Percentiles rank a stretch among this genome's conserved stretches.
phyloP scores from a whole-genome alignment of 1,140 invertebrate genomes.

The Aplysia californica region DNA sequence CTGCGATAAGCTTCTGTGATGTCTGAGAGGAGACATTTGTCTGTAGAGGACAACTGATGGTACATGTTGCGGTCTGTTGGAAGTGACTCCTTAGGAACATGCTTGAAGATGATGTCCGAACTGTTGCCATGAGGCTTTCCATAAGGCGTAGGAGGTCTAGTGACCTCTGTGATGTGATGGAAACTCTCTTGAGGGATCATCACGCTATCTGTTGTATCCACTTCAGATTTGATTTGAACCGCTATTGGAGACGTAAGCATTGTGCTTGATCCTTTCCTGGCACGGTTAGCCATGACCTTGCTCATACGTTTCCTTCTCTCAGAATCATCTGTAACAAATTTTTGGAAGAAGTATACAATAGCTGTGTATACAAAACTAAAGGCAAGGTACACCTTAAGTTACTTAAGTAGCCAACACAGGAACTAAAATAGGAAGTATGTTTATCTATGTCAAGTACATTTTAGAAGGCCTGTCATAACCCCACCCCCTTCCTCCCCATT shows the following conservation, averaged over 20 bases:
- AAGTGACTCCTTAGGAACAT: slow-evolving; percentile 13
- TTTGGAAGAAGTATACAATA: too few relatives aligned
- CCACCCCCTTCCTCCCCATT: not conserved
- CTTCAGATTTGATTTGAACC: not conserved
- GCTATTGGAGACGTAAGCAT: not conserved
- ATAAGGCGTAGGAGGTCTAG: slow-evolving; percentile 18
- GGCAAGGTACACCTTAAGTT: not conserved
- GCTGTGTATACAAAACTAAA: too few relatives aligned
- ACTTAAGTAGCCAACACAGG: too few relatives aligned
- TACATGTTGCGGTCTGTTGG: slow-evolving; percentile 32
- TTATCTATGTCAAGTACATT: not conserved
- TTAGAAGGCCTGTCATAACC: not conserved
- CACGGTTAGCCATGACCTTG: slow-evolving; percentile 34
- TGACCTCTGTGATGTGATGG: not conserved
- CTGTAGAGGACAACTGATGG: slow-evolving; percentile 18
- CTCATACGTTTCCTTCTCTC: slow-evolving; percentile 34
- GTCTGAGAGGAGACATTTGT: slow-evolving; percentile 20
- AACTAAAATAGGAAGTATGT: too few relatives aligned
- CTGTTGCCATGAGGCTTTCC: slow-evolving; percentile 10
- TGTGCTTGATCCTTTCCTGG: slow-evolving; percentile 16
- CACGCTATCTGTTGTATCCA: slow-evolving; percentile 1
- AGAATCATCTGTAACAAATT: slow-evolving; percentile 26
- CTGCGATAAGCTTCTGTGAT: slow-evolving; percentile 29
- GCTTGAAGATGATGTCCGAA: slow-evolving; percentile 29
- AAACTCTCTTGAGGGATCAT: not conserved